These are phyloP conservation scores for Danio tinwini DNA, from an alignment of 2,797 vertebrate species.

Conservation along the genomic window DNA sequence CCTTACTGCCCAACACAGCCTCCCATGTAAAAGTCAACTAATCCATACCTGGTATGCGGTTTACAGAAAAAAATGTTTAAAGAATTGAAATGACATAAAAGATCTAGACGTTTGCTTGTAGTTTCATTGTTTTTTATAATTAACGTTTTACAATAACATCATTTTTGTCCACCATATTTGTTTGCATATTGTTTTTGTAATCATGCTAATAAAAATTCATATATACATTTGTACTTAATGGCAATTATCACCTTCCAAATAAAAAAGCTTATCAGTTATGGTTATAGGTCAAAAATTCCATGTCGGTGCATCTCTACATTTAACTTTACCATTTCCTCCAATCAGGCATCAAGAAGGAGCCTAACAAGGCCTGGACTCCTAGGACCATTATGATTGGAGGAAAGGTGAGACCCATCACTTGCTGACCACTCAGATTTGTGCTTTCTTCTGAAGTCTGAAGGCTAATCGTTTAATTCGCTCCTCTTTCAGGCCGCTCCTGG, in stretches of 20 bases:
- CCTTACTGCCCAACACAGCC: neutral
- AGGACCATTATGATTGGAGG: conserved; percentile 93
- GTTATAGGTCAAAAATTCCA: no score
- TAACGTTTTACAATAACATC: no score
- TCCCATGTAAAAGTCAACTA: neutral
- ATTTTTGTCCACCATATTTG: no score
- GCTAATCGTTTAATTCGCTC: conserved; percentile 7
- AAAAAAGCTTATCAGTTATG: no score
- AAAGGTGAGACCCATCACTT: conserved; percentile 78
- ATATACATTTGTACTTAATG: no score
- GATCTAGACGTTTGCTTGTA: neutral
- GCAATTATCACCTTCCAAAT: no score
- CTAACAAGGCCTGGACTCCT: conserved; percentile 83
- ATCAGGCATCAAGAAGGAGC: conserved; percentile 88
- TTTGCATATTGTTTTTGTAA: no score
- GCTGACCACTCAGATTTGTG: conserved; percentile 1
- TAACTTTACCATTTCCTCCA: conserved; percentile 4
- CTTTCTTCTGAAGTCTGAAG: neutral
- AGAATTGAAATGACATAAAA: neutral
- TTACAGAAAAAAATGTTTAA: no score
- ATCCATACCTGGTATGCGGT: no score
- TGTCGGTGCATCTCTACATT: no score
- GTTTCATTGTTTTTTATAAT: neutral
- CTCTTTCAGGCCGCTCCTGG: conserved; percentile 86
- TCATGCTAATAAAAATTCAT: no score